Base-by-base conservation (phyloP, 2,797 vertebrate species). In the Scyliorhinus canicula region DNA sequence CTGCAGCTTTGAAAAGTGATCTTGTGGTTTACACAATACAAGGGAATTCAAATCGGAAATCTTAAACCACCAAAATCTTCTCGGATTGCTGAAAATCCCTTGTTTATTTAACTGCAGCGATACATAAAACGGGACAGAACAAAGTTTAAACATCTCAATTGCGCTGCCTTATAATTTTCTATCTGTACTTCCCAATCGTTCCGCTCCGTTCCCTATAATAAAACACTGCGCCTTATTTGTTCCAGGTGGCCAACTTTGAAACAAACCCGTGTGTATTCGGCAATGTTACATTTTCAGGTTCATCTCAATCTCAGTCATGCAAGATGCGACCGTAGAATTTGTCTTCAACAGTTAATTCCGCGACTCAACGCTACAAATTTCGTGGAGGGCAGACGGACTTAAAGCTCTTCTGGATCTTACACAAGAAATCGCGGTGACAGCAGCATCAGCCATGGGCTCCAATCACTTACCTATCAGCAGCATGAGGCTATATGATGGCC, bases 141-240 rank as follows among this genome's bases (percentile, higher is more conserved):
- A 97, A 97, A 96, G 96, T 97, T 97, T 97, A 98, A 97, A 96
- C 95, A 96, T 95, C 95, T 96, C 26, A 52, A 97, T n/a, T 96
- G 95, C 96, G 95, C 96, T 96, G 97, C 97, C 97, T 98, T 98
- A 96, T 98, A 98, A 98, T 98, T 97, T 97, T 96, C 97, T 97
- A 96, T 95, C 96, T 67, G 65, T 52, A 50, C 44, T 94, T 94
- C 93, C 93, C 31, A 52, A 94, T n/a, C 47, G 44, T 94, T 55
- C 67, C 26, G 14, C 65, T 71, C 44, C 40, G 40, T 50, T 44
- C 65, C 65, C 12, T 69, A 52, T 94, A 71, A 94, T 71, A 94
- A 94, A 52, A 94, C 26, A 21, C n/a, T 21, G 93, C 28, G 31
- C 26, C 47, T 74, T 74, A 94, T 94, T 11, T 19, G 26, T 71